These are phyloP conservation scores for Potorous gilbertii DNA, from an alignment of 2,797 vertebrate species.

Conservation along the genomic window DNA sequence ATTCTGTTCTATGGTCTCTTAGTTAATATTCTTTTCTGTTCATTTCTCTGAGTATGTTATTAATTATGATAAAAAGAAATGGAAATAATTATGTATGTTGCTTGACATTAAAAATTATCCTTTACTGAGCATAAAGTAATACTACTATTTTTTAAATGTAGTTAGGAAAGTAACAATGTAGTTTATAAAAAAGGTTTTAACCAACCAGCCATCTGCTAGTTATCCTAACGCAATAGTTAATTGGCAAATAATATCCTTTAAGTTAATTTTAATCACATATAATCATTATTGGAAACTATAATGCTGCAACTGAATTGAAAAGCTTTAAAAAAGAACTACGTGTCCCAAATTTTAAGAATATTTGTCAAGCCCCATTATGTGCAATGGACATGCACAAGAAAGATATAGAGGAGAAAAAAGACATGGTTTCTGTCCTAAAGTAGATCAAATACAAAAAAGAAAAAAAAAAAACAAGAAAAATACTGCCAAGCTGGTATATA, in stretches of 20 bases:
- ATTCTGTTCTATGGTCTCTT: conserved; percentile 40
- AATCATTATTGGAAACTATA: conserved; percentile 48
- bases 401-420: not conserved
- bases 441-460: not conserved
- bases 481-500: conserved; percentile 27
- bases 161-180: not conserved
- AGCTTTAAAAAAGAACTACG: conserved; percentile 24
- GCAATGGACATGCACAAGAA: not conserved
- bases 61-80: conserved; percentile 30
- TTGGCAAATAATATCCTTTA: conserved; percentile 31
- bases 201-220: not conserved
- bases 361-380: not conserved
- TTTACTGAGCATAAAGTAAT: not conserved
- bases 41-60: not conserved
- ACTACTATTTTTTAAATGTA: not conserved
- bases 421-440: not conserved
- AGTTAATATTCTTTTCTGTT: not conserved
- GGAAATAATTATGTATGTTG: conserved; percentile 23
- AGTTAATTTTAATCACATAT: conserved; percentile 45
- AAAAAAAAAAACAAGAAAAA: conserved; percentile 38
- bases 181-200: not conserved
- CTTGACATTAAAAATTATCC: conserved; percentile 21
- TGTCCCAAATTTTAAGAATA: conserved; percentile 1
- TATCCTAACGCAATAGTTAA: conserved; percentile 29
- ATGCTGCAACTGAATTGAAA: conserved; percentile 45